These are phyloP conservation scores for Drosophila percnosoma DNA, from an alignment of 2,888 invertebrate genomes.

Conservation along the genomic window DNA sequence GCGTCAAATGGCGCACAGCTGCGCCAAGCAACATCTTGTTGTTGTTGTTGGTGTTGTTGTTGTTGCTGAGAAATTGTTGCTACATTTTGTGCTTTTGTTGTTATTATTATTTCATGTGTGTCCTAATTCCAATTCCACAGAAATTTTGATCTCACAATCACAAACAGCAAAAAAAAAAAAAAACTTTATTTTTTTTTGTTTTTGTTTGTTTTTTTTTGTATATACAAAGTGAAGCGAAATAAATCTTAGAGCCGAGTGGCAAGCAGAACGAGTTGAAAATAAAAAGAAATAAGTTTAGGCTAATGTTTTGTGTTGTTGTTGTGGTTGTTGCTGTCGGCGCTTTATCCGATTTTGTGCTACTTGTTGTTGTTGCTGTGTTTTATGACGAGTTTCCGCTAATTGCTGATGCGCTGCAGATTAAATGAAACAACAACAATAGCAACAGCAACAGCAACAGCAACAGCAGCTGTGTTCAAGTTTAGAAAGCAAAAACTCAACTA, in stretches of 20 bases:
- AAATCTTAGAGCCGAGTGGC: constrained; percentile 73
- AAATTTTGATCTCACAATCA: constrained; percentile 79
- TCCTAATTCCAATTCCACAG: constrained; percentile 80
- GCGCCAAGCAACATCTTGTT: constrained; percentile 56
- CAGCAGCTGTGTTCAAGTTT: constrained; percentile 51
- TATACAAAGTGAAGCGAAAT: constrained; percentile 70
- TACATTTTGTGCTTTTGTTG: constrained; percentile 63
- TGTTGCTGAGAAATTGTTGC: constrained; percentile 66
- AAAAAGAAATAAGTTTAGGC: constrained; percentile 63
- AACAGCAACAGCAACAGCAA: constrained; percentile 41
- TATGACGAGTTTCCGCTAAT: constrained; percentile 81
- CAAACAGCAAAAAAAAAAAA: constrained; percentile 28
- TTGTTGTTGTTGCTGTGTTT: constrained; percentile 53
- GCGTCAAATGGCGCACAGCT: constrained; percentile 77
- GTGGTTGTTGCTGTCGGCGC: constrained; percentile 69
- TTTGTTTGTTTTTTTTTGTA: constrained; percentile 4
- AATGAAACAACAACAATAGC: constrained; percentile 42
- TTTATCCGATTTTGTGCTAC: constrained; percentile 75
- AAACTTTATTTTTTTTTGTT: background rate
- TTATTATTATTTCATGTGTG: constrained; percentile 71
- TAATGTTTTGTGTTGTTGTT: constrained; percentile 55
- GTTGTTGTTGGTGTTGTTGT: constrained; percentile 2
- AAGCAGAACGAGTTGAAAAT: constrained; percentile 70
- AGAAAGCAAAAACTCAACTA: constrained; percentile 25
- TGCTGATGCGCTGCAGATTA: constrained; percentile 81